Percentiles rank a stretch among this genome's conserved stretches.
phyloP scores from a whole-genome alignment of 2,888 invertebrate genomes.

The Rhagium mordax region DNA sequence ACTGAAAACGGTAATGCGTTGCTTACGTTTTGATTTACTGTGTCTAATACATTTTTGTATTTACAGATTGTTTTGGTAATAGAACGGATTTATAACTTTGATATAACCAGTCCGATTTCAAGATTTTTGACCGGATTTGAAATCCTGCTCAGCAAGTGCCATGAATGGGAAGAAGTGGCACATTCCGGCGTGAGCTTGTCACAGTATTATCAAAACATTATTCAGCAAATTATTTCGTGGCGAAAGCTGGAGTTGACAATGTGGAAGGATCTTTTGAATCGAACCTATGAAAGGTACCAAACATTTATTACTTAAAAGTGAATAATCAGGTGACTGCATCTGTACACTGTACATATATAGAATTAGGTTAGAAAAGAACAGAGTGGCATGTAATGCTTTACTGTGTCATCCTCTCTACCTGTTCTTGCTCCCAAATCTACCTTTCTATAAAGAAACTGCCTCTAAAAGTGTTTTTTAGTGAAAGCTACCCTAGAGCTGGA shows the following conservation, averaged over 20 bases:
- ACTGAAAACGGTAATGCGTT: conserved; percentile 78
- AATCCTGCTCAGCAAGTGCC: conserved; percentile 85
- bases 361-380: too few species aligned
- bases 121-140: conserved; percentile 94
- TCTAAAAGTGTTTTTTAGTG: too few species aligned
- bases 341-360: too few species aligned
- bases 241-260: conserved; percentile 89
- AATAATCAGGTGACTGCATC: background rate
- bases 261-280: conserved; percentile 89
- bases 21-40: background rate
- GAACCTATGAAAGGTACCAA: conserved; percentile 75
- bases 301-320: background rate
- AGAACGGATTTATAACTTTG: conserved; percentile 78
- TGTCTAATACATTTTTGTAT: conserved; percentile 31
- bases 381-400: too few species aligned
- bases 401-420: too few species aligned
- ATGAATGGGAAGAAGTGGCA: conserved; percentile 95
- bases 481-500: too few species aligned
- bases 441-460: too few species aligned
- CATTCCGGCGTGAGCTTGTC: conserved; percentile 88
- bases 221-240: conserved; percentile 90
- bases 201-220: conserved; percentile 81
- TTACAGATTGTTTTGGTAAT: conserved; percentile 78
- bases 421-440: too few species aligned
- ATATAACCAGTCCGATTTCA: conserved; percentile 87